A percentile compares a stretch with the other conserved stretches of the same genome.
phyloP scores from a whole-genome alignment of 2,113 vertebrate species.

The Nibea albiflora region DNA sequence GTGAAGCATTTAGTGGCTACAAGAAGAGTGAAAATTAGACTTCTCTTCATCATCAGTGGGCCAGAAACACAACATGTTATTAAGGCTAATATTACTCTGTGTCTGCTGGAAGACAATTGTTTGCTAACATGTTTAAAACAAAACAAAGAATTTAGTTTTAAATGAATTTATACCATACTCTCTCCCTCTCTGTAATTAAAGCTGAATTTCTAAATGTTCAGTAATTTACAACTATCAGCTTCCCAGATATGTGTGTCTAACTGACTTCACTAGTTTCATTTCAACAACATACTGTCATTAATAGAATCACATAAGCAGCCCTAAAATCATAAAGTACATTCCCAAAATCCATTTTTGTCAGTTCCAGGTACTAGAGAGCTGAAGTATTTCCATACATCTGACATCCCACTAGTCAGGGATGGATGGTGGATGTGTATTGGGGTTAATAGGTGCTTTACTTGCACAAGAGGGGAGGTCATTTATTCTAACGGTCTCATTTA shows the following conservation, averaged over 20 bases:
- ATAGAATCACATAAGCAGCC: not conserved
- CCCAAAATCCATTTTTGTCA: not conserved
- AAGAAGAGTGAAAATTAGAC: too few species aligned
- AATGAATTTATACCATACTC: too few species aligned
- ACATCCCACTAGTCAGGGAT: not conserved
- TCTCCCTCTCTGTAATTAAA: too few species aligned
- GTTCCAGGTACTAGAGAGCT: not conserved
- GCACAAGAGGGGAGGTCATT: not conserved
- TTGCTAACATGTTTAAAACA: too few species aligned
- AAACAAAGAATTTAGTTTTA: too few species aligned
- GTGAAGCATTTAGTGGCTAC: too few species aligned
- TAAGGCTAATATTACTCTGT: too few species aligned
- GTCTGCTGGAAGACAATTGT: too few species aligned
- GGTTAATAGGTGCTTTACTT: constrained; percentile 8
- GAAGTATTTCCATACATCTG: not conserved
- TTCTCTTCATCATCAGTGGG: too few species aligned
- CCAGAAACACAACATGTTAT: too few species aligned
- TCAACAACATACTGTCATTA: not conserved
- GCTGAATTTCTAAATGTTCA: not conserved
- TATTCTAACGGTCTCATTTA: constrained; percentile 45
- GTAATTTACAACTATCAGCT: not conserved
- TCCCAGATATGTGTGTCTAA: not conserved
- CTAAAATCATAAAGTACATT: too few species aligned
- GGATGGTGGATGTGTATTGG: not conserved
- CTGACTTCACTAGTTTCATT: not conserved